Evolutionary conservation across 1,140 invertebrate genomes (phyloP), one percentile per base, ranked within the genome.

Genomic region (Ruditapes philippinarum): DNA sequence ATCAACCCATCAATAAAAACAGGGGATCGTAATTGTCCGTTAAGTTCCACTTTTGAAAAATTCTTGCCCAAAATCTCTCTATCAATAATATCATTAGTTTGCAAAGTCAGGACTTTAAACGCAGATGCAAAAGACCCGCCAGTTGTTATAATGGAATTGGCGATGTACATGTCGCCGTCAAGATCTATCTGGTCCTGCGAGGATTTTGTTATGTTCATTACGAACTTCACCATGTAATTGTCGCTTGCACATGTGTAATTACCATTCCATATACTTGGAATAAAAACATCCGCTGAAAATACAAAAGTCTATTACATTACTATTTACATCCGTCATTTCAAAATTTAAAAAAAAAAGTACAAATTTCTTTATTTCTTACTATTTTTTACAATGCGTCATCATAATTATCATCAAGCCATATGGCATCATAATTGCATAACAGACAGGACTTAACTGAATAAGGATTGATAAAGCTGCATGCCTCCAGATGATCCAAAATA

Each of bases 1-100:
- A 80, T 88, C 25, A 80, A 49, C 45, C 85, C 85, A 80, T 88
- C 85, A 31, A 88, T 88, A 45, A 80, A 80, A 0, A 88, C 51
- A 38, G 85, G 74, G 1, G 73, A 76, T 28, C 9, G 33, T 5
- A 79, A n/a, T 28, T 14, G 25, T 31, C 85, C 85, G 54, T 88
- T 88, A n/a, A 88, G 45, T 40, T 88, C 85, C 42, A 88, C 74
- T 1, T 79, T 54, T 14, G 74, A 70, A 49, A 79, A 79, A 40
- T 88, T 88, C 25, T 42, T 60, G 7, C 74, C 60, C 42, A 62
- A 79, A 60, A 88, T 88, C 17, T 42, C 62, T 12, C 45, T 19
- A 0, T 40, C 14, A 22, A 80, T 70, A 19, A 88, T 3, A 19
- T 14, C 25, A 28, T 40, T 62, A 25, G 14, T 79, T 40, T 88